phyloP scores from a whole-genome alignment of 2,888 invertebrate genomes.

The Leistus spinibarbis region DNA sequence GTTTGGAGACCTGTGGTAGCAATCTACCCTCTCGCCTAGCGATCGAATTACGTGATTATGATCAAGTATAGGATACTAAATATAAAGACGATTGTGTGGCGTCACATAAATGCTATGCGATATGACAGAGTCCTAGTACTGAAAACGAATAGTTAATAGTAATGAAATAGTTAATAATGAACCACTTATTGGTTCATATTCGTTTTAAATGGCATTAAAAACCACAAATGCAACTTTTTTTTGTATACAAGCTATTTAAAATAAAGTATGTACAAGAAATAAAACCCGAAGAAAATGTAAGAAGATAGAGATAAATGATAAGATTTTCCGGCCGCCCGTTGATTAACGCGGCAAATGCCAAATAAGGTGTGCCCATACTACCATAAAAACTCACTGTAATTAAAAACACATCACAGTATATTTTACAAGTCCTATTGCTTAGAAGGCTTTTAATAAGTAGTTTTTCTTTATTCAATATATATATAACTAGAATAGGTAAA shows the following conservation, averaged over 20 bases:
- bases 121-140: too few relatives aligned
- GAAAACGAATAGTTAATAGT: too few relatives aligned
- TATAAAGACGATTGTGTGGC: too few relatives aligned
- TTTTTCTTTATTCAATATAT: conserved; percentile 12
- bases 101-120: too few relatives aligned
- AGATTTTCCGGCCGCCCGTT: conserved; percentile 28
- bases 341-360: conserved; percentile 15
- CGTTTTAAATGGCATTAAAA: background rate
- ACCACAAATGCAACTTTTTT: too few relatives aligned
- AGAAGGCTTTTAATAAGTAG: conserved; percentile 29
- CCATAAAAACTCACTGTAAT: conserved; percentile 19
- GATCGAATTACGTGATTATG: too few relatives aligned
- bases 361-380: conserved; percentile 10
- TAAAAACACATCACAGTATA: conserved; percentile 35
- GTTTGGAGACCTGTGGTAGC: background rate
- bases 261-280: background rate
- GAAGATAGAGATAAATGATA: background rate
- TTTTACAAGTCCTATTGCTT: conserved; percentile 34
- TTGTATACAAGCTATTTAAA: background rate
- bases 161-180: too few relatives aligned
- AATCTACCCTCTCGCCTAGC: too few relatives aligned
- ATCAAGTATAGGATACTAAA: too few relatives aligned
- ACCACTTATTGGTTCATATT: background rate
- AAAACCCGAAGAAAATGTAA: too few relatives aligned
- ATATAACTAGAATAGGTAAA: conserved; percentile 18